phyloP scores from a whole-genome alignment of 2,888 invertebrate species.

The Pomacea canaliculata region DNA sequence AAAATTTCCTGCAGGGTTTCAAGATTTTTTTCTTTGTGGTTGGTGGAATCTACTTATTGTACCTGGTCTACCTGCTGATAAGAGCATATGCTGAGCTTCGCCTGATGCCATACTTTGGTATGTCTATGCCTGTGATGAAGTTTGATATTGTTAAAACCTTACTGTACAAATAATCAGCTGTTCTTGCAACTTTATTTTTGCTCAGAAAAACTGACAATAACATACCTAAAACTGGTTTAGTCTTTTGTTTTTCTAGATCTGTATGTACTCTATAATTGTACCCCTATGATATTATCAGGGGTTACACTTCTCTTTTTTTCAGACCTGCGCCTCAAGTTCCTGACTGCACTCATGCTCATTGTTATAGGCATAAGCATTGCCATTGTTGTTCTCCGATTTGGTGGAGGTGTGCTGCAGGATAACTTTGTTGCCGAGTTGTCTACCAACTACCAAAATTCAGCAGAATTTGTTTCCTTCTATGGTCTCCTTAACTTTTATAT shows the following conservation, averaged over 20 bases:
- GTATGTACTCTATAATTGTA: no score
- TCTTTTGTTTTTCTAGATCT: no score
- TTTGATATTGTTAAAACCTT: neutral
- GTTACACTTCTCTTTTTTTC: slow-evolving; percentile 35
- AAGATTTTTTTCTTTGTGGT: slow-evolving; percentile 91
- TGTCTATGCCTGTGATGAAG: slow-evolving; percentile 61
- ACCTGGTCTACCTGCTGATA: slow-evolving; percentile 85
- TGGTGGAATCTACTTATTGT: slow-evolving; percentile 86
- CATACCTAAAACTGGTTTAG: no score
- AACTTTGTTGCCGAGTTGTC: slow-evolving; percentile 92
- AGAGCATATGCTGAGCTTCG: slow-evolving; percentile 93
- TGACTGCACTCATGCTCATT: slow-evolving; percentile 86
- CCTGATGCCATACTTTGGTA: slow-evolving; percentile 98
- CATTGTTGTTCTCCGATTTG: slow-evolving; percentile 86
- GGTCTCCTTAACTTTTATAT: slow-evolving; percentile 93
- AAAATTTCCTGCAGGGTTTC: slow-evolving; percentile 77
- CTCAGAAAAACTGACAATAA: neutral
- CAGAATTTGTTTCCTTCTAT: slow-evolving; percentile 95
- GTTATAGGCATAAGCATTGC: slow-evolving; percentile 82
- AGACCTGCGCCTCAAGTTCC: slow-evolving; percentile 92
- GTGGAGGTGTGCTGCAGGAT: slow-evolving; percentile 90
- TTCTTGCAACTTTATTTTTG: neutral
- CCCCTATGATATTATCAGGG: no score
- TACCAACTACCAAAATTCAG: slow-evolving; percentile 90
- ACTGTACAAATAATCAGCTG: neutral